Percentiles rank a stretch among this genome's conserved stretches.
Conservation (phyloP, 1,140 invertebrate species). For the Drosophila willistoni region DNA sequence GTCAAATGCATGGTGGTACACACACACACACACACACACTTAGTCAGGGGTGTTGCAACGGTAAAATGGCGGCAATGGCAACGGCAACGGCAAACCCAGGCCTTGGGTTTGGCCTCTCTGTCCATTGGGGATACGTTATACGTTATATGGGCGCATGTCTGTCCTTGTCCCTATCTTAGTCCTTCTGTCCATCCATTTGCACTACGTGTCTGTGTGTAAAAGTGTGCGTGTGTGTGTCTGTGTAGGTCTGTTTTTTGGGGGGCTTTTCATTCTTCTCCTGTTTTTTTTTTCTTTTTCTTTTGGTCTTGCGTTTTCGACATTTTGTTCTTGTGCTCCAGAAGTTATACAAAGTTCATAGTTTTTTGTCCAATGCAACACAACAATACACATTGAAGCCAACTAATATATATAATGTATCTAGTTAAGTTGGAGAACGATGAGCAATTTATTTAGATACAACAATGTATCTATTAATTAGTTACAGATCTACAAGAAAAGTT, state of each 20-base stretch:
- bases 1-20: slow-evolving; percentile 59
- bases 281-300: no score
- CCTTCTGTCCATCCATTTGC: background rate
- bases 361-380: background rate
- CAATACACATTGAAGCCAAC: no score
- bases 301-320: background rate
- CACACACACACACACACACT: slow-evolving; percentile 41
- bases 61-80: slow-evolving; percentile 68
- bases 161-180: slow-evolving; percentile 10
- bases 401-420: no score
- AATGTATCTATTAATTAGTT: no score
- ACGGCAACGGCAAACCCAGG: slow-evolving; percentile 21
- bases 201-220: slow-evolving; percentile 41
- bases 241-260: slow-evolving; percentile 10
- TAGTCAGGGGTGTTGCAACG: slow-evolving; percentile 39
- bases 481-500: no score
- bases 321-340: background rate
- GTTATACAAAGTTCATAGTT: slow-evolving; percentile 3
- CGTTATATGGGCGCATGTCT: slow-evolving; percentile 27
- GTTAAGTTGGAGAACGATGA: no score
- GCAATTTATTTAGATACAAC: no score
- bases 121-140: slow-evolving; percentile 19
- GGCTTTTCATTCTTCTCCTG: slow-evolving; percentile 28
- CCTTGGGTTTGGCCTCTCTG: slow-evolving; percentile 55
- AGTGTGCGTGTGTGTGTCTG: slow-evolving; percentile 10